Percentiles rank a stretch among this genome's conserved stretches.
Conservation (phyloP, 2,888 invertebrate species). For the Falcaria lacertinaria region DNA sequence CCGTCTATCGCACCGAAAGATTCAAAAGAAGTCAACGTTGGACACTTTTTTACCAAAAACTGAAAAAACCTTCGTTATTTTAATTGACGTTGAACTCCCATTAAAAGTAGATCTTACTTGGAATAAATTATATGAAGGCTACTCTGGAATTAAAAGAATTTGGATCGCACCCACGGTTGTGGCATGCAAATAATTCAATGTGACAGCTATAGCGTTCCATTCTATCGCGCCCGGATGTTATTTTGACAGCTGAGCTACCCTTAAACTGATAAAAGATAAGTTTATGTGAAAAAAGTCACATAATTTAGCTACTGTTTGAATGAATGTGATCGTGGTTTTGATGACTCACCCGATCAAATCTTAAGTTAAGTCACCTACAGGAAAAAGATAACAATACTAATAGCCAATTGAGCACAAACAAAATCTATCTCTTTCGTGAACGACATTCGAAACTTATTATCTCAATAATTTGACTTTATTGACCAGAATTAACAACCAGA, state of each 20-base stretch:
- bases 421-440: background rate
- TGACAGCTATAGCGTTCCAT: constrained; percentile 44
- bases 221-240: constrained; percentile 28
- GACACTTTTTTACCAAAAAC: constrained; percentile 55
- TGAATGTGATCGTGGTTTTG: background rate
- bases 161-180: constrained; percentile 41
- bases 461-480: constrained; percentile 57
- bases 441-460: constrained; percentile 18
- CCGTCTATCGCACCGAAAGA: constrained; percentile 65
- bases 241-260: constrained; percentile 18
- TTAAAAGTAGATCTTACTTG: constrained; percentile 51
- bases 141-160: constrained; percentile 65
- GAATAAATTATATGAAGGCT: constrained; percentile 61
- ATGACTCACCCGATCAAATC: background rate
- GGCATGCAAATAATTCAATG: constrained; percentile 70
- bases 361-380: background rate
- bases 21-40: constrained; percentile 61
- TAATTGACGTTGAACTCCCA: constrained; percentile 67
- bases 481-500: constrained; percentile 70
- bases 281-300: background rate
- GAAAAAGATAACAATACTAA: background rate
- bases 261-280: background rate
- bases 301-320: background rate
- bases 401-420: background rate
- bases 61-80: constrained; percentile 61